Conservation (phyloP, 2,797 vertebrate genomes). For the Falco berigora region DNA sequence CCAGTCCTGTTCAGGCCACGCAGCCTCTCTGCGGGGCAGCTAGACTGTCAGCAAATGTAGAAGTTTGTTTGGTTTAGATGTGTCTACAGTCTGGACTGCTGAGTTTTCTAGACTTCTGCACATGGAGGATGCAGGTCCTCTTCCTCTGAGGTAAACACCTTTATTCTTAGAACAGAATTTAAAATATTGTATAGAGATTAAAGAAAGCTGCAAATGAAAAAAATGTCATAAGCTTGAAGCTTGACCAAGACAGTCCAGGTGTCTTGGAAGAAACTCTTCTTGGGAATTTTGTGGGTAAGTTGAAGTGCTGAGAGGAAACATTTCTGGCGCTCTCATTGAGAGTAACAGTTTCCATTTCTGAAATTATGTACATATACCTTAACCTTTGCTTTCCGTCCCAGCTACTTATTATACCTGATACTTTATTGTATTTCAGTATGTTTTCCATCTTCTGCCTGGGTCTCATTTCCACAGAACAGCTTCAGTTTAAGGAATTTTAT, state of each 20-base stretch:
- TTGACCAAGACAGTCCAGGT: neutral
- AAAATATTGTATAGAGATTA: neutral
- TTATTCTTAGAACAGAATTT: neutral
- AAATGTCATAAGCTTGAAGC: neutral
- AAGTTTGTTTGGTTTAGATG: neutral
- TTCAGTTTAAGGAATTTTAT: neutral
- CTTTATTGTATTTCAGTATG: neutral
- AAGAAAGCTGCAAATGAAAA: neutral
- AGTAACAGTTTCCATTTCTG: neutral
- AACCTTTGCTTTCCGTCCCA: neutral
- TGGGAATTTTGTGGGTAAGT: neutral
- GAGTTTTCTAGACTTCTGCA: neutral
- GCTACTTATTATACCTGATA: neutral
- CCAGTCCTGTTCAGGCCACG: neutral
- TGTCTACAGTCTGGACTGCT: neutral
- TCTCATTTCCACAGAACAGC: neutral
- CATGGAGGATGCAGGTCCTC: neutral
- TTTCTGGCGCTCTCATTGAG: neutral
- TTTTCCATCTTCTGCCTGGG: neutral
- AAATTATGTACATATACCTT: neutral
- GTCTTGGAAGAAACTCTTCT: neutral
- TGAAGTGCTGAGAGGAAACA: neutral
- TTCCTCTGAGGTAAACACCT: neutral
- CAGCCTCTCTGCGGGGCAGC: neutral
- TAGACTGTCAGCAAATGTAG: neutral